Conservation (phyloP, 1,140 invertebrate species). For the Lepidostoma basale region DNA sequence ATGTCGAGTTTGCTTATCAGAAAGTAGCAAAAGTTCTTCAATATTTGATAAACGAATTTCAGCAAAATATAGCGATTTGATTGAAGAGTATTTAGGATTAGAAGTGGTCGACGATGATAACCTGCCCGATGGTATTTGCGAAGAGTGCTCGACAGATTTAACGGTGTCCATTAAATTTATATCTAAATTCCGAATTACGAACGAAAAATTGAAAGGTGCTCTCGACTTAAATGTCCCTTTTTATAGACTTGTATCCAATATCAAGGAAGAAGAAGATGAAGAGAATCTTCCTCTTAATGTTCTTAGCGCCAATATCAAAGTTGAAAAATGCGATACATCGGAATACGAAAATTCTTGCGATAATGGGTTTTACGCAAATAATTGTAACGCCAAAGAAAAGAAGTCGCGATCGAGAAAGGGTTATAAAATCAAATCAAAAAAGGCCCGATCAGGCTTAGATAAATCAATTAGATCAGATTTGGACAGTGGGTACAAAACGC, state of each 20-base stretch:
- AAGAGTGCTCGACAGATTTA: conserved; percentile 22
- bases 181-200: conserved; percentile 20
- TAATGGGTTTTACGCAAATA: neutral
- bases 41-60: conserved; percentile 13
- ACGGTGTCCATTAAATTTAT: conserved; percentile 14
- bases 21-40: neutral
- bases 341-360: neutral
- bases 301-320: conserved; percentile 11
- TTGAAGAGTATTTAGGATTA: conserved; percentile 25
- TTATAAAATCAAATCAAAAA: neutral
- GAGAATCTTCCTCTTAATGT: conserved; percentile 16
- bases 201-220: conserved; percentile 16
- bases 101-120: conserved; percentile 11
- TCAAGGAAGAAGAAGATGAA: conserved; percentile 25
- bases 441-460: neutral
- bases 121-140: conserved; percentile 20
- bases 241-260: conserved; percentile 6
- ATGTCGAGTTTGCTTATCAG: conserved; percentile 22
- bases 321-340: neutral
- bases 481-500: neutral
- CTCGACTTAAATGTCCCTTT: conserved; percentile 25
- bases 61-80: conserved; percentile 14
- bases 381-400: neutral
- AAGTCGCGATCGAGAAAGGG: neutral
- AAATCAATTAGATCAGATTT: neutral